Percentiles rank a stretch among this genome's conserved stretches.
These are phyloP conservation scores for Perca fluviatilis DNA, from an alignment of 2,113 vertebrate species.

Conservation along the genomic window DNA sequence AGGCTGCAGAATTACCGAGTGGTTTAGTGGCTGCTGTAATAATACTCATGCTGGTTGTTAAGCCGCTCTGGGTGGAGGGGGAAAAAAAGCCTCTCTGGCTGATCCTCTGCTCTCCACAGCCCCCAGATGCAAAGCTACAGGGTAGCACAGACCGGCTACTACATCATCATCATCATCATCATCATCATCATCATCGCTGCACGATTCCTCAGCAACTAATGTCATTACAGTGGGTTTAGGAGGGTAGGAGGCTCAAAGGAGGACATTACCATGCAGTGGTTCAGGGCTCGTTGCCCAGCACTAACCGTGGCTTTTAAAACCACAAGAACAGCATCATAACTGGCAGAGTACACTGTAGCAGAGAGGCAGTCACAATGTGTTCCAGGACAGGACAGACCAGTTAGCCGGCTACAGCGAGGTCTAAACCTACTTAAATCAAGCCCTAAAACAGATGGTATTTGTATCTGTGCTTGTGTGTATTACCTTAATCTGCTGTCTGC, in stretches of 20 bases:
- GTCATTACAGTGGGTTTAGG: slow-evolving; percentile 43
- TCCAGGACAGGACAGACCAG: slow-evolving; percentile 30
- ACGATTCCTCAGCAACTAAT: slow-evolving; percentile 40
- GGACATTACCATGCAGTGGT: slow-evolving; percentile 13
- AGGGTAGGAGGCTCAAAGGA: slow-evolving; percentile 12
- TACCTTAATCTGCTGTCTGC: slow-evolving; percentile 99
- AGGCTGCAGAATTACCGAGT: slow-evolving; percentile 73
- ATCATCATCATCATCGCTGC: slow-evolving; percentile 23
- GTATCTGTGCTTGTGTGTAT: slow-evolving; percentile 31
- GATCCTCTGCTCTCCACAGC: slow-evolving; percentile 68
- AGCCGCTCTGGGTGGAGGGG: slow-evolving; percentile 68
- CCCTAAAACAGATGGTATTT: slow-evolving; percentile 66
- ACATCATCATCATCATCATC: slow-evolving; percentile 20
- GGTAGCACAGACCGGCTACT: slow-evolving; percentile 20
- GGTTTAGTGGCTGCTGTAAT: slow-evolving; percentile 78
- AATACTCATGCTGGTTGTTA: slow-evolving; percentile 79
- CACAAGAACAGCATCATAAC: neutral
- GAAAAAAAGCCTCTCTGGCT: slow-evolving; percentile 63
- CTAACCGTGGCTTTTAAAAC: slow-evolving; percentile 29
- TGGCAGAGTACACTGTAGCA: neutral
- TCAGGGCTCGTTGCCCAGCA: neutral
- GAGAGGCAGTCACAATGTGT: slow-evolving; percentile 14
- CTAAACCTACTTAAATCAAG: slow-evolving; percentile 64
- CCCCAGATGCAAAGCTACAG: slow-evolving; percentile 54
- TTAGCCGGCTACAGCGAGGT: slow-evolving; percentile 16